Base-by-base conservation (phyloP, 2,888 invertebrate genomes). In the Vannuccia rotundouncinata region DNA sequence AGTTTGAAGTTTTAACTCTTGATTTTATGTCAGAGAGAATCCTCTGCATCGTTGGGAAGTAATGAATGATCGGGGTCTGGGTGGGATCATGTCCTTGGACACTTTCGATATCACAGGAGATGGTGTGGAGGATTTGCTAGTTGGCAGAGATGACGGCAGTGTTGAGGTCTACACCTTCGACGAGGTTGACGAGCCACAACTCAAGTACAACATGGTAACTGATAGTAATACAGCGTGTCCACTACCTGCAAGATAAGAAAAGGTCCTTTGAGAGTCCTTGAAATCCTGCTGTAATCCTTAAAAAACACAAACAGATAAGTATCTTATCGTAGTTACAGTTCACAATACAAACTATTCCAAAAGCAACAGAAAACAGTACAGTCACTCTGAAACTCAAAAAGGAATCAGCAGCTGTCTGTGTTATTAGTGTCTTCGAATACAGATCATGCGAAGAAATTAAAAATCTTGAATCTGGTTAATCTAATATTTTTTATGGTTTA, bases 81-180 rank as follows among this genome's bases (percentile, higher is more conserved):
- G 81, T 85, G 86, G 86, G 59, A 84, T 88, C 0, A 79, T 86
- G 77, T 85, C 87, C 82, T 88, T 93, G 73, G 91, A 92, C 84
- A 92, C 91, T 83, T 92, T 91, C 84, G 92, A 92, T 85, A 89
- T 94, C 83, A 91, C 91, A 76, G 91, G 90, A 25, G 92, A 92
- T 85, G 92, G 92, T 28, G 90, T 92, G 81, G 90, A 91, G 82
- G 92, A 95, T 82, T 90, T 95, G 78, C 89, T 93, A 27, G 92
- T 95, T 83, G 96, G 95, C 0, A 91, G 95, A 66, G 92, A 93
- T 83, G 95, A 96, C 89, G 97, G 97, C 10, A 91, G 92, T 59
- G 90, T 97, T 78, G 94, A 95, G 83, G 90, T 95, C 13, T 92
- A 93, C 84, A 87, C 89, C 31, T 88, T 89, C 82, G 86, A 86